phyloP scores from a whole-genome alignment of 2,113 vertebrate species.

The Eubucco bourcierii region DNA sequence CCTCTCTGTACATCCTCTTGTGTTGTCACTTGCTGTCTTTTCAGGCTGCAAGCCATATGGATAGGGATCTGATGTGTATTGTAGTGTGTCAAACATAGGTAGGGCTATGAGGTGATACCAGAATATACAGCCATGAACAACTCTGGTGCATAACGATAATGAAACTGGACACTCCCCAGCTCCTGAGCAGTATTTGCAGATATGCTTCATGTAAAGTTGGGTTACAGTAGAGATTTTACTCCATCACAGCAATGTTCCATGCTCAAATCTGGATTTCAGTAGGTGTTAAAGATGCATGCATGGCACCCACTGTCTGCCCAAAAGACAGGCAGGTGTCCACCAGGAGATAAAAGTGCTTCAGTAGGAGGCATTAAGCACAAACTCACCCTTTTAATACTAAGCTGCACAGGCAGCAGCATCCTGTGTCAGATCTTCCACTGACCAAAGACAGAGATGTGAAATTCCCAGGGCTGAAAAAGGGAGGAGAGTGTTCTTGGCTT shows the following conservation, averaged over 20 bases:
- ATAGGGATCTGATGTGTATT: rapidly evolving
- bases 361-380: neutral
- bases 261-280: neutral
- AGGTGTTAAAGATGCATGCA: neutral
- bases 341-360: neutral
- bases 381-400: neutral
- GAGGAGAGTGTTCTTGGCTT: neutral
- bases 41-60: neutral
- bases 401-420: neutral
- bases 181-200: neutral
- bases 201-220: rapidly evolving
- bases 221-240: neutral
- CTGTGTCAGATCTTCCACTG: neutral
- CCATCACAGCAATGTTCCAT: neutral
- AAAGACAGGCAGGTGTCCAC: neutral
- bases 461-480: neutral
- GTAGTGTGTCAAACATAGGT: neutral
- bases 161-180: neutral
- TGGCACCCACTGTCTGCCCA: neutral
- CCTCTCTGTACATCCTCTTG: neutral
- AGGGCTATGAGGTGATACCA: neutral
- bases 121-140: neutral
- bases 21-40: neutral
- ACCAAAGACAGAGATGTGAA: neutral
- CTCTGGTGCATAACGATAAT: rapidly evolving